Evolutionary conservation across 2,888 invertebrate species (phyloP), one percentile per base, ranked within the genome.

Genomic region (Steinernema carpocapsae): DNA sequence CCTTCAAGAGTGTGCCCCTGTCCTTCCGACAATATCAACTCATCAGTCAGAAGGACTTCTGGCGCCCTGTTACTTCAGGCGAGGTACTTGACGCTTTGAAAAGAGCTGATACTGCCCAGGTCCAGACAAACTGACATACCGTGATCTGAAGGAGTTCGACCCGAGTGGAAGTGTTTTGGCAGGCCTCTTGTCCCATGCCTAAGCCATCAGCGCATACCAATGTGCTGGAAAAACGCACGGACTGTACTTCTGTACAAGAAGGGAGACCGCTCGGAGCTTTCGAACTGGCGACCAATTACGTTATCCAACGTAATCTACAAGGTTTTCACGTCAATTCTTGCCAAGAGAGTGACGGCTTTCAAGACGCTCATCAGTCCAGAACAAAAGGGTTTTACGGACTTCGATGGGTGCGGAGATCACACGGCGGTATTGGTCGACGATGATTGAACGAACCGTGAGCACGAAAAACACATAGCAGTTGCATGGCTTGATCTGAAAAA

Each of bases 241-340:
- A 85, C 83, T 0, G 74, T 82, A 6, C 77, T 83, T 2, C 64
- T 84, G 32, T 74, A 80, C 76, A 85, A 84, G 74, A 81, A 82
- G 26, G 81, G 82, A 17, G 77, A 81, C 37, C 75, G 86, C 0
- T 76, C 77, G 0, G 84, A 84, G 52, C 80, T 84, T 0, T 26
- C 64, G n/a, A 85, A 83, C 77, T 84, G 82, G 83, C 64, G 83
- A 0, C 84, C 85, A 0, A 82, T 85, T 19, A 74, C 81, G 0
- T 73, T 84, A 0, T 43, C 52, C 10, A 29, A 64, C 17, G 81
- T 81, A 14, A 71, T 83, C 22, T 77, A 73, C 32, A 84, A 83
- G 70, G n/a, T 79, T 12, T 81, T 75, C 71, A 59, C 79, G 0
- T 59, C 48, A 0, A 43, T 43, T 14, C 43, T 43, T 12, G 43